phyloP scores from a whole-genome alignment of 2,888 invertebrate species.

The Autographa pulchrina region DNA sequence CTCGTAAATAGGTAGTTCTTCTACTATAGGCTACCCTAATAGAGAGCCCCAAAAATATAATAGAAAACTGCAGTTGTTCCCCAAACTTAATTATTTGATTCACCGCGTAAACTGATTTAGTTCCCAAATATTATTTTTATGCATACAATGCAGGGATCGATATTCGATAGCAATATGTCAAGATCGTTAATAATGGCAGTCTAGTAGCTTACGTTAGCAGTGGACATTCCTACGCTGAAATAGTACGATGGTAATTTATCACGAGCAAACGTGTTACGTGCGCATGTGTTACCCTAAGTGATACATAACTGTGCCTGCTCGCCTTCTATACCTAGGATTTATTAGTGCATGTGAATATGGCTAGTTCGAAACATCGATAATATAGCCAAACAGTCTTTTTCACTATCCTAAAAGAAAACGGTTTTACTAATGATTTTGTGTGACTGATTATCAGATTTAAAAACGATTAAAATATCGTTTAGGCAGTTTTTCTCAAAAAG shows the following conservation, averaged over 20 bases:
- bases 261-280: constrained; percentile 40
- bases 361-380: background rate
- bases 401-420: too few relatives aligned
- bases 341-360: background rate
- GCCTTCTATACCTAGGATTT: background rate
- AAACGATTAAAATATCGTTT: too few relatives aligned
- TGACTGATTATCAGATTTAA: too few relatives aligned
- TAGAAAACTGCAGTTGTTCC: too few relatives aligned
- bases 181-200: constrained; percentile 33
- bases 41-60: too few relatives aligned
- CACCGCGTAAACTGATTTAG: background rate
- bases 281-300: constrained; percentile 37
- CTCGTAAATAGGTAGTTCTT: too few relatives aligned
- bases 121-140: background rate
- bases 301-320: constrained; percentile 29
- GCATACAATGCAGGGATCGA: constrained; percentile 5
- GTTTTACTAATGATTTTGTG: too few relatives aligned
- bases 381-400: too few relatives aligned
- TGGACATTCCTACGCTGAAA: constrained; percentile 35
- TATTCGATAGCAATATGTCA: constrained; percentile 42
- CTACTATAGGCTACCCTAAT: too few relatives aligned
- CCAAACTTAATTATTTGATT: background rate
- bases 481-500: too few relatives aligned
- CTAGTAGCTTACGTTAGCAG: constrained; percentile 34
- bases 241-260: constrained; percentile 37